Evolutionary conservation across 2,888 invertebrate genomes (phyloP).

Genomic region (Nasonovia ribisnigri): DNA sequence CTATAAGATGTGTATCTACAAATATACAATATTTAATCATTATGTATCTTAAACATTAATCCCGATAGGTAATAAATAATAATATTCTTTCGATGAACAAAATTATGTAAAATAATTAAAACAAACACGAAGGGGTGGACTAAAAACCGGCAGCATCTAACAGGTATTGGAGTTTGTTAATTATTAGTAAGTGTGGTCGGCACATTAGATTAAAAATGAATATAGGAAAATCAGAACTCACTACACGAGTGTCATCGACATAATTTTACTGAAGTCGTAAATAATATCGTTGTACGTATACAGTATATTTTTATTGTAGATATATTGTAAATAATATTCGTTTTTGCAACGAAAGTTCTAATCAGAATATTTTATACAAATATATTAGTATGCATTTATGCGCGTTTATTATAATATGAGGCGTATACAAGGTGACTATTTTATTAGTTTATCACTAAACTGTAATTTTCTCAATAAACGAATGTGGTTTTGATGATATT

Average conservation of each 20-base stretch:
- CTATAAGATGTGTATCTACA: background rate
- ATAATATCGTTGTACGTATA: background rate
- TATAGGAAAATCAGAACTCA: background rate
- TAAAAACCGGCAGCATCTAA: background rate
- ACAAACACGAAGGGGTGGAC: background rate
- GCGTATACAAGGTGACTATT: background rate
- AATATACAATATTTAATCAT: background rate
- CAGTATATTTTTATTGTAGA: background rate
- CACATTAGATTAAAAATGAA: background rate
- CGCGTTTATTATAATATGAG: background rate
- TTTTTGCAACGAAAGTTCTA: background rate
- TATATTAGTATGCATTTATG: background rate
- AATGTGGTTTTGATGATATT: background rate
- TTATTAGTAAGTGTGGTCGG: background rate
- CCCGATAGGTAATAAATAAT: background rate
- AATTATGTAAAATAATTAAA: background rate
- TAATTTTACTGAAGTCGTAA: background rate
- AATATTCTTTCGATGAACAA: background rate
- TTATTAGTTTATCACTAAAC: background rate
- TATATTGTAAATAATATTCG: background rate
- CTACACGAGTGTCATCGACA: background rate
- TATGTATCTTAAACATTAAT: background rate
- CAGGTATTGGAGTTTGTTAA: background rate
- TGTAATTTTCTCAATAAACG: background rate
- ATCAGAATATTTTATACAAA: background rate